Evolutionary conservation across 2,888 invertebrate genomes (phyloP).

Genomic region (Diabrotica balteata): DNA sequence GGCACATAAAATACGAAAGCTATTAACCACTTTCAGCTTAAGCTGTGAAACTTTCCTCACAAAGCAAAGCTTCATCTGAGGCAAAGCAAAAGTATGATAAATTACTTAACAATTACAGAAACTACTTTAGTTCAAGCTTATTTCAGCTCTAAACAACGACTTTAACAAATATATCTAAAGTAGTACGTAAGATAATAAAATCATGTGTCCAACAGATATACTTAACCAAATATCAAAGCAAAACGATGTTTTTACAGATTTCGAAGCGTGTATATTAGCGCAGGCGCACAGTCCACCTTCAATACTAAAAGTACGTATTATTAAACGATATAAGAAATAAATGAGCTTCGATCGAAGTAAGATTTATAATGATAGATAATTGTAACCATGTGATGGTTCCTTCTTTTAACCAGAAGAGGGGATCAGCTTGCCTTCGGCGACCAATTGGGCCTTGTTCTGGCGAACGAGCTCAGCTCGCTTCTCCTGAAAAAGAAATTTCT

Average conservation of each 20-base stretch:
- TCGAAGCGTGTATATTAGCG: neutral
- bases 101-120: too few species aligned
- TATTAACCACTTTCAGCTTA: too few species aligned
- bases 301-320: conserved; percentile 4
- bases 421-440: conserved; percentile 65
- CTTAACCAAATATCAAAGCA: neutral
- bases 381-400: conserved; percentile 10
- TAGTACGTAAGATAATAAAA: too few species aligned
- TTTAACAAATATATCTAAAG: too few species aligned
- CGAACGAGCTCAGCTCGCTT: conserved; percentile 90
- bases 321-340: conserved; percentile 24
- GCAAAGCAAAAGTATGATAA: too few species aligned
- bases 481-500: conserved; percentile 69
- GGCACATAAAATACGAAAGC: too few species aligned
- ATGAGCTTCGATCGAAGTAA: conserved; percentile 24
- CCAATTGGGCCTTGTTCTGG: conserved; percentile 82
- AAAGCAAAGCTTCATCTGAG: too few species aligned
- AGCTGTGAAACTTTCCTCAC: too few species aligned
- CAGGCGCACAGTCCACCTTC: conserved; percentile 3
- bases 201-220: neutral
- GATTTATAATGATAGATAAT: conserved; percentile 15
- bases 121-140: too few species aligned
- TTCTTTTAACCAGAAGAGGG: conserved; percentile 70
- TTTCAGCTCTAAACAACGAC: too few species aligned
- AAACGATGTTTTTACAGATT: too few species aligned